Conservation (phyloP, 2,888 invertebrate species). For the Patella ulyssiponensis region DNA sequence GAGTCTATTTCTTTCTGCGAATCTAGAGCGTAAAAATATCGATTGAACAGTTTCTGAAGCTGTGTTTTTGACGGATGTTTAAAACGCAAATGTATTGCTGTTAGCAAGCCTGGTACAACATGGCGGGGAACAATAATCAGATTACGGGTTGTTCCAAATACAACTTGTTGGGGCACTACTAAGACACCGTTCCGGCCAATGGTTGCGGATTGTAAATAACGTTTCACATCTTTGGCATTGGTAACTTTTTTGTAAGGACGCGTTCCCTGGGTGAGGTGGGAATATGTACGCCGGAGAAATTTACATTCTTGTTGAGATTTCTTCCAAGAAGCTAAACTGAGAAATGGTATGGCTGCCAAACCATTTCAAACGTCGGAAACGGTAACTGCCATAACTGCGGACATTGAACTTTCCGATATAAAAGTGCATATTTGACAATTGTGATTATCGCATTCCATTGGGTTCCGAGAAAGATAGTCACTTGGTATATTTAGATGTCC, state of each 20-base stretch:
- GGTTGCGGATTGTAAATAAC: conserved; percentile 4
- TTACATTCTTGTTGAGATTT: conserved; percentile 8
- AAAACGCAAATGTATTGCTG: conserved; percentile 8
- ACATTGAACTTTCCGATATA: not conserved
- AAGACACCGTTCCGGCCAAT: not conserved
- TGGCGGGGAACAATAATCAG: not conserved
- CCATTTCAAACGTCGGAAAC: no score
- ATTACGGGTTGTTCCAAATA: not conserved
- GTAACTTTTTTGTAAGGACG: conserved; percentile 9
- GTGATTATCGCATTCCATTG: not conserved
- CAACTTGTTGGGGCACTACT: conserved; percentile 1
- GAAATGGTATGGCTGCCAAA: not conserved
- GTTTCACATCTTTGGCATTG: conserved; percentile 2
- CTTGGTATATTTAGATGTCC: conserved; percentile 4
- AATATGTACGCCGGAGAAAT: not conserved
- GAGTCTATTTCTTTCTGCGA: not conserved
- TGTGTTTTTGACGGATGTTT: not conserved
- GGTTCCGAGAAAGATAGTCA: not conserved
- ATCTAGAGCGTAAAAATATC: conserved; percentile 8
- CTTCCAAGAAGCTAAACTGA: not conserved
- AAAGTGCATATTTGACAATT: conserved; percentile 10
- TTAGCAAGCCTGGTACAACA: not conserved
- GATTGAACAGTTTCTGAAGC: not conserved
- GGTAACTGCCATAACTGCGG: not conserved
- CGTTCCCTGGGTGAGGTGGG: conserved; percentile 13